Evolutionary conservation across 2,113 vertebrate species (phyloP), one percentile per base, ranked within the genome.

Genomic region (Ardeotis arabs): DNA sequence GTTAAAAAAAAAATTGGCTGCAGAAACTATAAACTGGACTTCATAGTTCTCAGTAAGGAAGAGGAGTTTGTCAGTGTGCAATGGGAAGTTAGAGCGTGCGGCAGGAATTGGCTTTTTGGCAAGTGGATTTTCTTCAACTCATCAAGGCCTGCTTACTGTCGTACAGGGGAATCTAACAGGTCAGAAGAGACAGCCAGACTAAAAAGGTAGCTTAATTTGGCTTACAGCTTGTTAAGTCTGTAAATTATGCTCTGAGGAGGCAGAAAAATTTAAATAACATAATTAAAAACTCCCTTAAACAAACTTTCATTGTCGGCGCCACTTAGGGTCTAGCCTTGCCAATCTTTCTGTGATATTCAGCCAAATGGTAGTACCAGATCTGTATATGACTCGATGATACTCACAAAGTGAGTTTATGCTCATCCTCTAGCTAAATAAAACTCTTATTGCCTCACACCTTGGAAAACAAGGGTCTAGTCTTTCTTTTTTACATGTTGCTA

Each of bases 21-120:
- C 62, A 44, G 41, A 44, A 44, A 44, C 41, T 44, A 44, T 44
- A 44, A 44, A 44, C 41, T 44, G 41, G 41, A 7, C 60, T 62
- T 21, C 1, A 2, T 1, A 5, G 35, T 19, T 39, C 45, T 33
- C 58, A 0, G 0, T 5, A 18, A 41, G n/a, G 66, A 12, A 6
- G 1, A n/a, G 18, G 16, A 49, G 24, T 5, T 25, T 23, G n/a
- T n/a, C 47, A 7, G 14, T 1, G 55, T 2, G 53, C 37, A 1
- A 1, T 12, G 49, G 44, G 22, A 72, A 44, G 6, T 53, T 6
- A 4, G 19, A 1, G 24, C 0, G 10, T 2, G 18, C 10, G 24
- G 53, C 31, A 29, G 47, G 41, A 25, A 20, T 25, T 22, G 2
- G 39, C 28, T 28, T 37, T 39, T 1, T 1, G 28, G 60, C 39